Percentiles rank a stretch among this genome's conserved stretches.
phyloP scores from a whole-genome alignment of 2,888 invertebrate genomes.

The Cistogaster globosa region DNA sequence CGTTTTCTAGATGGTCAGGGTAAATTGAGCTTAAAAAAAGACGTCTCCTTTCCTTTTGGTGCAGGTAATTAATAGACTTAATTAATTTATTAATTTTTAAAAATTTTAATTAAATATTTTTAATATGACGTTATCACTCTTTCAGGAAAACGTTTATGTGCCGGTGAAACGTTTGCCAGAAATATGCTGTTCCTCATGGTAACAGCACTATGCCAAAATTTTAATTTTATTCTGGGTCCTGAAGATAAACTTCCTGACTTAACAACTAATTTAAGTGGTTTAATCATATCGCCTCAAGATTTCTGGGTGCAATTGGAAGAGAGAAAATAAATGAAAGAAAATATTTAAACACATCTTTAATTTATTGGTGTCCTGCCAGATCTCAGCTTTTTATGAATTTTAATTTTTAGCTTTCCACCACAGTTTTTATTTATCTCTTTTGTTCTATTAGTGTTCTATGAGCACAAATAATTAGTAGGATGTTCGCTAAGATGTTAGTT shows the following conservation, averaged over 20 bases:
- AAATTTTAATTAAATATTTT: background rate
- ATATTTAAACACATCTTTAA: background rate
- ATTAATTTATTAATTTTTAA: too few relatives aligned
- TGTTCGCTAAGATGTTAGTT: too few relatives aligned
- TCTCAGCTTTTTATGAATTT: background rate
- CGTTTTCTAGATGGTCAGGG: constrained; percentile 86
- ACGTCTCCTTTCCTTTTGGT: constrained; percentile 87
- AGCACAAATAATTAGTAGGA: too few relatives aligned
- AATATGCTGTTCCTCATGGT: constrained; percentile 87
- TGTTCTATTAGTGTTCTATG: too few relatives aligned
- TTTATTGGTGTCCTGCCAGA: too few relatives aligned
- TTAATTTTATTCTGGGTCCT: constrained; percentile 84
- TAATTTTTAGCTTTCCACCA: background rate
- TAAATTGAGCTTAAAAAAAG: constrained; percentile 84
- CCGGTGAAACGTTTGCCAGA: constrained; percentile 88
- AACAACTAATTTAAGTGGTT: constrained; percentile 83
- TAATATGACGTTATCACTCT: too few relatives aligned
- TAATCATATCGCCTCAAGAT: constrained; percentile 85
- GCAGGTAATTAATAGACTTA: constrained; percentile 84
- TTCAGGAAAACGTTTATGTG: constrained; percentile 87
- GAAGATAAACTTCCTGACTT: constrained; percentile 83
- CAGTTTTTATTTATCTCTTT: background rate
- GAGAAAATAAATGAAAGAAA: constrained; percentile 65
- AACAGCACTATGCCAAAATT: constrained; percentile 86
- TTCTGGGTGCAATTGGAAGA: constrained; percentile 85